Conservation (phyloP, 1,140 invertebrate species). For the Drosophila triauraria region DNA sequence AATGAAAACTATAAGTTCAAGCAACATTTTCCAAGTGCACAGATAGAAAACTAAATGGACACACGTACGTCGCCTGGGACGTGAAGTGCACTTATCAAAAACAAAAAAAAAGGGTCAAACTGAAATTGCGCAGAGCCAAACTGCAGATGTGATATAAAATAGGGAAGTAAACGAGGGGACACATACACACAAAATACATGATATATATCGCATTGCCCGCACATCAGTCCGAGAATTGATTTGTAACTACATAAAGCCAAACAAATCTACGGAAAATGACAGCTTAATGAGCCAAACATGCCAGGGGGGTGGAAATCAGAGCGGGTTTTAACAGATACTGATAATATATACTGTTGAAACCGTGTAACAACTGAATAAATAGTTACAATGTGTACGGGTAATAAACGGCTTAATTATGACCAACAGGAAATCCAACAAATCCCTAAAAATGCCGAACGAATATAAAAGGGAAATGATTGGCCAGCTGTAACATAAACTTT, state of each 20-base stretch:
- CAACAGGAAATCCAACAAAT: conserved; percentile 16
- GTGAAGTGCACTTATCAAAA: conserved; percentile 57
- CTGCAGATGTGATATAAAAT: conserved; percentile 13
- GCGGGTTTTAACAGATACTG: too few relatives aligned
- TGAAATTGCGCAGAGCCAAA: conserved; percentile 19
- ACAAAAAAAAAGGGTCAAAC: conserved; percentile 34
- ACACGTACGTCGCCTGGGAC: conserved; percentile 55
- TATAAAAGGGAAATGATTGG: conserved; percentile 2
- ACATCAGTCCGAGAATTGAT: conserved; percentile 33
- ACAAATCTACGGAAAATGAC: conserved; percentile 29
- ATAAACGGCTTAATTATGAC: conserved; percentile 37
- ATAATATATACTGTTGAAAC: background rate
- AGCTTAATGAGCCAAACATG: conserved; percentile 29
- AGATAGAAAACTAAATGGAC: conserved; percentile 34
- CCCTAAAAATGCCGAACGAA: conserved; percentile 10
- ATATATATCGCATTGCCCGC: conserved; percentile 7
- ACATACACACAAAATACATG: conserved; percentile 21
- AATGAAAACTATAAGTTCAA: too few relatives aligned
- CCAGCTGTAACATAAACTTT: background rate
- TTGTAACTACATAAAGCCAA: conserved; percentile 24
- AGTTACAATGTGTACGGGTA: background rate
- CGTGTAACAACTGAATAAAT: background rate
- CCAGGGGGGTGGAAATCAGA: conserved; percentile 3
- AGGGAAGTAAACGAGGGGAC: conserved; percentile 2
- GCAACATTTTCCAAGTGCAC: background rate